Conservation (phyloP, 2,888 invertebrate genomes). For the Barypeithes pellucidus region DNA sequence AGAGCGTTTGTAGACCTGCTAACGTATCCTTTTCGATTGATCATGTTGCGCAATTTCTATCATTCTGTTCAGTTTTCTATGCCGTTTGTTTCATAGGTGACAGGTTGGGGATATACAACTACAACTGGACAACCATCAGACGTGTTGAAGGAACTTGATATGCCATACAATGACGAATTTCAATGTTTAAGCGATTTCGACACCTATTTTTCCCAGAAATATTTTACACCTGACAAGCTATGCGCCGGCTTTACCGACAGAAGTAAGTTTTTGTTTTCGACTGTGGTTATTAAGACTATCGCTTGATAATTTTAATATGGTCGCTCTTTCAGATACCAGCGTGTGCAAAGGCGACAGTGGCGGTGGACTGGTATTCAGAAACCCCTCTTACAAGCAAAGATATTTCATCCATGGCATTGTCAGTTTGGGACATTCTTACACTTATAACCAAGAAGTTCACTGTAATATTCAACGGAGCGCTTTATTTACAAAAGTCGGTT, state of each 20-base stretch:
- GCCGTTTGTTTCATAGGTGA: too few relatives aligned
- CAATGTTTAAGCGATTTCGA: slow-evolving; percentile 57
- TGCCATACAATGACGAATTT: slow-evolving; percentile 56
- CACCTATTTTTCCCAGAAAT: slow-evolving; percentile 54
- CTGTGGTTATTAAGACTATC: background rate
- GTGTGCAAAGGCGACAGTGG: slow-evolving; percentile 73
- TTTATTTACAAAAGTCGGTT: slow-evolving; percentile 56
- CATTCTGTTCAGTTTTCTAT: too few relatives aligned
- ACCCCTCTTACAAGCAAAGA: slow-evolving; percentile 56
- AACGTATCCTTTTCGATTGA: too few relatives aligned
- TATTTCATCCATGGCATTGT: slow-evolving; percentile 71
- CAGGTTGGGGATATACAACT: slow-evolving; percentile 65
- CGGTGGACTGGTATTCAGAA: slow-evolving; percentile 69
- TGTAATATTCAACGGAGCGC: slow-evolving; percentile 56
- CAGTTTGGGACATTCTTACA: slow-evolving; percentile 61
- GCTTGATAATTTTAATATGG: too few relatives aligned
- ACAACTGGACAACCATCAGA: slow-evolving; percentile 58
- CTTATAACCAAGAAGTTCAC: slow-evolving; percentile 14
- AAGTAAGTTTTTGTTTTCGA: slow-evolving; percentile 53
- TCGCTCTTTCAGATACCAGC: slow-evolving; percentile 62
- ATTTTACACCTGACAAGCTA: slow-evolving; percentile 61
- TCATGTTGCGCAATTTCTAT: too few relatives aligned
- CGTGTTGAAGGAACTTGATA: slow-evolving; percentile 58
- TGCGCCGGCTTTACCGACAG: slow-evolving; percentile 61
- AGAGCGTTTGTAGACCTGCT: too few relatives aligned